Percentiles rank a stretch among this genome's conserved stretches.
These are phyloP conservation scores for Nasonovia ribisnigri DNA, from an alignment of 2,888 invertebrate genomes.

Conservation along the genomic window DNA sequence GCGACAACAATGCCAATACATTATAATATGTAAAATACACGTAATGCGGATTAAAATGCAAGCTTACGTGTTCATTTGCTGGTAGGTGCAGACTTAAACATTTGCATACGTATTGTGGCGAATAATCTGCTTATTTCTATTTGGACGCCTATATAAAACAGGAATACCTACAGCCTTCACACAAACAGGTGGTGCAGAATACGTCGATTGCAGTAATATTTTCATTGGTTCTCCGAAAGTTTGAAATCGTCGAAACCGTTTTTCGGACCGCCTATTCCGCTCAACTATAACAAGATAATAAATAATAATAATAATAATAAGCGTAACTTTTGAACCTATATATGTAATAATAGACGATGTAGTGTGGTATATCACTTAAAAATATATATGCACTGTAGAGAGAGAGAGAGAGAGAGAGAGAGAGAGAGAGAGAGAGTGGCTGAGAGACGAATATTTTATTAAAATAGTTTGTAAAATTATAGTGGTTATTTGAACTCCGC, in stretches of 20 bases:
- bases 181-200: slow-evolving; percentile 28
- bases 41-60: slow-evolving; percentile 49
- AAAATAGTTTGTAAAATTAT: not conserved
- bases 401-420: not conserved
- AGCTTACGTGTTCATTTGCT: slow-evolving; percentile 50
- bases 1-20: slow-evolving; percentile 2
- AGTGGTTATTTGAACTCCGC: not conserved
- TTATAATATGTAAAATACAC: slow-evolving; percentile 46
- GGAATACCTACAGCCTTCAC: not conserved
- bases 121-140: slow-evolving; percentile 59
- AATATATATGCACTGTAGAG: not conserved
- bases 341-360: not conserved
- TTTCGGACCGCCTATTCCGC: not conserved
- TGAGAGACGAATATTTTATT: not conserved
- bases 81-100: slow-evolving; percentile 11
- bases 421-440: not conserved
- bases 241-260: slow-evolving; percentile 15
- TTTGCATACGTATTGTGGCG: slow-evolving; percentile 50
- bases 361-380: not conserved
- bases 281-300: not conserved
- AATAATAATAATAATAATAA: not conserved
- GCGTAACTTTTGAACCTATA: not conserved
- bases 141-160: slow-evolving; percentile 8
- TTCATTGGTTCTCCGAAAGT: slow-evolving; percentile 2
- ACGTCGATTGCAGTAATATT: not conserved